Evolutionary conservation across 2,888 invertebrate species (phyloP).

Genomic region (Melieria crassipennis): DNA sequence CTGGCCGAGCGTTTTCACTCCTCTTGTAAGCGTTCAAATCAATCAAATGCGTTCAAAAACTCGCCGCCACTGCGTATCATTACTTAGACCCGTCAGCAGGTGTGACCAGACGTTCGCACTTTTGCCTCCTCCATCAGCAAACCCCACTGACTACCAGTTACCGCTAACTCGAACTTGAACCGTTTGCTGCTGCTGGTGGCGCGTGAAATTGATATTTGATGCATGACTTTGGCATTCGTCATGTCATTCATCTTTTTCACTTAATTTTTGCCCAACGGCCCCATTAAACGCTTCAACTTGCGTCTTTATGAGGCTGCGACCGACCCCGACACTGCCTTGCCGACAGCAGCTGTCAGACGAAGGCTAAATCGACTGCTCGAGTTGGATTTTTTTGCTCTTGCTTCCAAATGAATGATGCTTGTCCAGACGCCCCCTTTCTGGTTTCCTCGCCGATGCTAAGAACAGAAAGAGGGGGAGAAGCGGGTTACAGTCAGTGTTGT

Average conservation of each 20-base stretch:
- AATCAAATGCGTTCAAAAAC: background rate
- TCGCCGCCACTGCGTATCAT: background rate
- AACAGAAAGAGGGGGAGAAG: too few relatives aligned
- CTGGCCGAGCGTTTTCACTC: background rate
- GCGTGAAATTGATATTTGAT: slow-evolving; percentile 63
- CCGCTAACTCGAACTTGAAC: background rate
- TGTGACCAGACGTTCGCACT: background rate
- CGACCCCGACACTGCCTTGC: too few relatives aligned
- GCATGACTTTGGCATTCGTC: slow-evolving; percentile 50
- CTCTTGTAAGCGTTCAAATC: background rate
- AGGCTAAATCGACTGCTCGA: too few relatives aligned
- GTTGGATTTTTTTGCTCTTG: too few relatives aligned
- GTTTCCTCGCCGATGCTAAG: too few relatives aligned
- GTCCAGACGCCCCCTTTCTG: too few relatives aligned
- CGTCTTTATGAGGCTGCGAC: too few relatives aligned
- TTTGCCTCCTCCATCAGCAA: background rate
- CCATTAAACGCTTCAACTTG: too few relatives aligned
- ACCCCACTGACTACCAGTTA: background rate
- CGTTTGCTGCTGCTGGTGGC: slow-evolving; percentile 12
- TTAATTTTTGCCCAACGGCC: background rate
- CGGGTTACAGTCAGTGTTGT: too few relatives aligned
- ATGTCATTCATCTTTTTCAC: slow-evolving; percentile 12
- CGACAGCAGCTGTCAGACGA: too few relatives aligned
- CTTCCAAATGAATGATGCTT: too few relatives aligned
- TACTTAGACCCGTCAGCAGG: background rate